Percentiles rank a stretch among this genome's conserved stretches.
Evolutionary conservation across 2,888 invertebrate genomes (phyloP).

Genomic region (Drosophila silvestris): DNA sequence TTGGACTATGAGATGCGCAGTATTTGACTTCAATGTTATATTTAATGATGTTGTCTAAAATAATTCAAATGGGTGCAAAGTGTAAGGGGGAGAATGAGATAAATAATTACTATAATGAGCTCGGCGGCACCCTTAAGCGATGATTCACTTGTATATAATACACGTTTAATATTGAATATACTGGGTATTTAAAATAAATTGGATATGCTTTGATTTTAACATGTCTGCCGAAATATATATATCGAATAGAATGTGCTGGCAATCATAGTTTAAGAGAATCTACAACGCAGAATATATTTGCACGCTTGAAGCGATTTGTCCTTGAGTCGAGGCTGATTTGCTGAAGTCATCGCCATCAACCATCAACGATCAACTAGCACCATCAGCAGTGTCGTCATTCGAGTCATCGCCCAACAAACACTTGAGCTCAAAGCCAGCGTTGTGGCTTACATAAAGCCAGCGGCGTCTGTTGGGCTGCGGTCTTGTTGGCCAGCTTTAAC

Average conservation of each 20-base stretch:
- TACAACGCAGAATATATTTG: slow-evolving; percentile 48
- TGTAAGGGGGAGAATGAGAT: not conserved
- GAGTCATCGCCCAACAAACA: slow-evolving; percentile 51
- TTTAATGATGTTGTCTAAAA: not conserved
- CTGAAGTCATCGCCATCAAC: slow-evolving; percentile 61
- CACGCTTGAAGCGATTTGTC: slow-evolving; percentile 75
- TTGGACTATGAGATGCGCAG: slow-evolving; percentile 10
- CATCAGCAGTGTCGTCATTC: slow-evolving; percentile 21
- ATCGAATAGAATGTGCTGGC: slow-evolving; percentile 1
- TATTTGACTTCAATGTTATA: not conserved
- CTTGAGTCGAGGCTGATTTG: slow-evolving; percentile 69
- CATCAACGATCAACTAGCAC: not conserved
- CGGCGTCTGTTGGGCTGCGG: slow-evolving; percentile 32
- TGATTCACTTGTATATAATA: slow-evolving; percentile 1
- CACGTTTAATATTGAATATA: not conserved
- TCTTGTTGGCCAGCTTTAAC: slow-evolving; percentile 29
- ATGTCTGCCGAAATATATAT: slow-evolving; percentile 28
- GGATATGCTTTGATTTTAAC: slow-evolving; percentile 45
- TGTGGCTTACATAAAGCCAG: slow-evolving; percentile 48
- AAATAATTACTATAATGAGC: not conserved
- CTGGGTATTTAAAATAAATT: slow-evolving; percentile 22
- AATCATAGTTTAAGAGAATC: slow-evolving; percentile 27
- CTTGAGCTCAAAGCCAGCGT: slow-evolving; percentile 54
- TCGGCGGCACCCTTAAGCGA: not conserved
- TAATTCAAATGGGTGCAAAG: not conserved